Conservation (phyloP, 2,888 invertebrate genomes). For the Loripinus fragilis region DNA sequence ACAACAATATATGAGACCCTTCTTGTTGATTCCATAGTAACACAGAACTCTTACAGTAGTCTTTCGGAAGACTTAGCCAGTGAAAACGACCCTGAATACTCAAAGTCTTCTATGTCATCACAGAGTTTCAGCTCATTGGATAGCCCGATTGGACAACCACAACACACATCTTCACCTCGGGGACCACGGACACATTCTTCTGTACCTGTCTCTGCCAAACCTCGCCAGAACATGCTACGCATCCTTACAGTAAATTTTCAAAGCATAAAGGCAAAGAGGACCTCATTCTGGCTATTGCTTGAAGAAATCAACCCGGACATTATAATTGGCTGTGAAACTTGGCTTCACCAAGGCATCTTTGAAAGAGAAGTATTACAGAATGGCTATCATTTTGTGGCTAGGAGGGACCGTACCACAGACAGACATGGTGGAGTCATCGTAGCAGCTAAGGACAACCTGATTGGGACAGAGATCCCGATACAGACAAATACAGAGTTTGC, state of each 20-base stretch:
- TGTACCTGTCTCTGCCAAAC: too few relatives aligned
- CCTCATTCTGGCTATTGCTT: neutral
- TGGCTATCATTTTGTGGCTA: conserved; percentile 27
- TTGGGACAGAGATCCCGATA: conserved; percentile 16
- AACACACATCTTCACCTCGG: conserved; percentile 27
- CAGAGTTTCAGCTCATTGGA: neutral
- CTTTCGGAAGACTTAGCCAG: neutral
- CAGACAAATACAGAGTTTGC: conserved; percentile 26
- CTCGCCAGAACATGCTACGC: too few relatives aligned
- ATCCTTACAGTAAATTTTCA: conserved; percentile 21
- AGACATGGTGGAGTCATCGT: conserved; percentile 34
- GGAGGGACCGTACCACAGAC: conserved; percentile 20
- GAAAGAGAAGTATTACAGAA: conserved; percentile 25
- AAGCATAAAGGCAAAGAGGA: conserved; percentile 11
- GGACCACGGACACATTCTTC: too few relatives aligned
- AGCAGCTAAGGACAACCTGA: conserved; percentile 15
- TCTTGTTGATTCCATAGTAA: conserved; percentile 10
- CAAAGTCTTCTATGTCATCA: neutral
- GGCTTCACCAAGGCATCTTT: conserved; percentile 36
- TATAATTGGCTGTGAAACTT: conserved; percentile 26
- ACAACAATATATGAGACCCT: conserved; percentile 29
- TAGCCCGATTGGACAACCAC: conserved; percentile 28
- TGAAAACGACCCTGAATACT: neutral
- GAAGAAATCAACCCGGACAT: conserved; percentile 22
- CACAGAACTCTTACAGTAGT: conserved; percentile 24